Evolutionary conservation across 2,888 invertebrate species (phyloP).

Genomic region (Tortrix viridana): DNA sequence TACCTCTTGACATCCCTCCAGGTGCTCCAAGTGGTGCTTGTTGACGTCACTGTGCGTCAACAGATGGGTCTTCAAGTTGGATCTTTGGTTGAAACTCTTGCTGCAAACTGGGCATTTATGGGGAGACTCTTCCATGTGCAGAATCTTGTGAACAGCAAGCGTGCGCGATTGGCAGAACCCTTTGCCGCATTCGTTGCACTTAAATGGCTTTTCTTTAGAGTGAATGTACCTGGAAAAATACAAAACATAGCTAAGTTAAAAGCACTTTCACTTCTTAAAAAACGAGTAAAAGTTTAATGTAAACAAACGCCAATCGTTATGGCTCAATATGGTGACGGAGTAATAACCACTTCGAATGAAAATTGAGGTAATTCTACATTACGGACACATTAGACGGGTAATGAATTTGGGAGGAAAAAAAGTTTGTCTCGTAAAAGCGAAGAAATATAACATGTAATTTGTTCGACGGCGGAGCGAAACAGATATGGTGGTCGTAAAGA

Average conservation of each 20-base stretch:
- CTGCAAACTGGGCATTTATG: slow-evolving; percentile 96
- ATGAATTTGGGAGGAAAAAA: slow-evolving; percentile 68
- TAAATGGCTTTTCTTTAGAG: slow-evolving; percentile 99
- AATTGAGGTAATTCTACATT: slow-evolving; percentile 65
- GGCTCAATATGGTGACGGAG: slow-evolving; percentile 58
- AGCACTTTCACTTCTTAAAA: slow-evolving; percentile 56
- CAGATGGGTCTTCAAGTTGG: slow-evolving; percentile 95
- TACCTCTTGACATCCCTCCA: slow-evolving; percentile 81
- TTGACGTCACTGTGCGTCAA: slow-evolving; percentile 92
- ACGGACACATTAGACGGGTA: slow-evolving; percentile 69
- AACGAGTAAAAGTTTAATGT: slow-evolving; percentile 49
- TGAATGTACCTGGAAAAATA: slow-evolving; percentile 94
- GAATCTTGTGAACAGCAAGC: slow-evolving; percentile 96
- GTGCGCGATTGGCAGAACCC: slow-evolving; percentile 99
- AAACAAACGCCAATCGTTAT: slow-evolving; percentile 61
- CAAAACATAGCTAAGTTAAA: slow-evolving; percentile 42
- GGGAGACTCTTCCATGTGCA: slow-evolving; percentile 96
- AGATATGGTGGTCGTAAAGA: slow-evolving; percentile 83
- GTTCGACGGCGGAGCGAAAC: slow-evolving; percentile 79
- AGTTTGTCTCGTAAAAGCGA: slow-evolving; percentile 79
- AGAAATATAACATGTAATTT: slow-evolving; percentile 83
- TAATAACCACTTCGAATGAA: slow-evolving; percentile 62
- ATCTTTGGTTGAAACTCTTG: slow-evolving; percentile 95
- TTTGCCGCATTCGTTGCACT: slow-evolving; percentile 98
- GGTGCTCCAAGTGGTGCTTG: slow-evolving; percentile 77